These are phyloP conservation scores for Phoronis australis DNA, from an alignment of 2,888 invertebrate species.

Conservation along the genomic window DNA sequence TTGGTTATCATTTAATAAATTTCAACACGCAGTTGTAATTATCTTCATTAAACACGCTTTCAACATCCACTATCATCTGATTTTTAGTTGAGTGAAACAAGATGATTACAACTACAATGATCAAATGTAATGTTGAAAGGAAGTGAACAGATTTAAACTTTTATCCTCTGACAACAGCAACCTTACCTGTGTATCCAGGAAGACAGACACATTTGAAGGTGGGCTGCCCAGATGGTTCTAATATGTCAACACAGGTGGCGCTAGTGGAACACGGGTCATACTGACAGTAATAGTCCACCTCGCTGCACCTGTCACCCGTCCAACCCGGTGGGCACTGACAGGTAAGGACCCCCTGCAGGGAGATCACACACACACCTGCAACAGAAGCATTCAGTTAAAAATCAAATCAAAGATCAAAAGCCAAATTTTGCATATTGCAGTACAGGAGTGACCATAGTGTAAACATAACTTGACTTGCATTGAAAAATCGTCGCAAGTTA, in stretches of 20 bases:
- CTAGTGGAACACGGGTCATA: background rate
- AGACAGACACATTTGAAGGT: background rate
- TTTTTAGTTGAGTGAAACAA: no score
- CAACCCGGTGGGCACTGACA: background rate
- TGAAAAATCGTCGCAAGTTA: background rate
- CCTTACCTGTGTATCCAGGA: background rate
- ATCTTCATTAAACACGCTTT: no score
- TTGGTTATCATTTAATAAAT: no score
- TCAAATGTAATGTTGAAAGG: no score
- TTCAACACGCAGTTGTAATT: no score
- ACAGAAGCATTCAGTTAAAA: background rate
- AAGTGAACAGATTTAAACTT: no score
- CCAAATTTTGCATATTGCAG: background rate
- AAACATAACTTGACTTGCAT: no score
- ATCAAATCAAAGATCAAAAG: background rate
- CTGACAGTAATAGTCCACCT: background rate
- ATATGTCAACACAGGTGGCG: background rate
- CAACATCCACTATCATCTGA: no score
- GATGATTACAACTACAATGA: no score
- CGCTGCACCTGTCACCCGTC: background rate
- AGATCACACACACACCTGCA: background rate
- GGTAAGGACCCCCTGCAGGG: background rate
- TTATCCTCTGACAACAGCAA: no score
- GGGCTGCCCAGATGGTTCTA: background rate
- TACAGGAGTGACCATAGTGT: background rate